A percentile compares a stretch with the other conserved stretches of the same genome.
phyloP scores from a whole-genome alignment of 2,113 vertebrate genomes.

The Dipodomys spectabilis region DNA sequence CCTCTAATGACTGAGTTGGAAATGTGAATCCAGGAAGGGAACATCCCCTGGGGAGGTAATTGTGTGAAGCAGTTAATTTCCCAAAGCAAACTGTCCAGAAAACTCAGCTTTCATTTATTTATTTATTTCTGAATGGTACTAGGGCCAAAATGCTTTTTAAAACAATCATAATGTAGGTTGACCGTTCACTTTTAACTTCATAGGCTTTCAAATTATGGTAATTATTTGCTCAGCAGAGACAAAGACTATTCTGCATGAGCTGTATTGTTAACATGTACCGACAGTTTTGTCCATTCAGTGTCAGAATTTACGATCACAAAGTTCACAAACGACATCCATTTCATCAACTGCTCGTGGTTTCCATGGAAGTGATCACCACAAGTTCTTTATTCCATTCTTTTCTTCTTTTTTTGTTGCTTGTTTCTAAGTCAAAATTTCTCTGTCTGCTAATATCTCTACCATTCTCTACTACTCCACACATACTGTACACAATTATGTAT shows the following conservation, averaged over 20 bases:
- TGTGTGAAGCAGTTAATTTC: conserved; percentile 19
- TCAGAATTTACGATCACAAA: no score
- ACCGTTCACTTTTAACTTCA: conserved; percentile 4
- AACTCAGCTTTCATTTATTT: conserved; percentile 8
- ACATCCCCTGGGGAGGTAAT: neutral
- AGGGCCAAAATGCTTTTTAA: neutral
- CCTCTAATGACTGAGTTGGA: neutral
- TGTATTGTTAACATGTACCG: no score
- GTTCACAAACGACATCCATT: no score
- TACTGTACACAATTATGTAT: no score
- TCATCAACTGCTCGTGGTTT: no score
- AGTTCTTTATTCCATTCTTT: no score
- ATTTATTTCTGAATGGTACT: conserved; percentile 31
- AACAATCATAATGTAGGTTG: neutral
- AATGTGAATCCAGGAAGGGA: neutral
- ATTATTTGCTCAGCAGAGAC: neutral
- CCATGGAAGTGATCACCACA: no score
- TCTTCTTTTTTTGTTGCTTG: no score
- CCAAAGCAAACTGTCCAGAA: neutral
- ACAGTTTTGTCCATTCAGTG: no score
- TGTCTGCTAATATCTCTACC: no score
- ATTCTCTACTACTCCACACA: no score
- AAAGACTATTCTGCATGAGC: neutral
- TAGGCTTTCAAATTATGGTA: neutral
- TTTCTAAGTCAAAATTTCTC: no score